phyloP scores from a whole-genome alignment of 2,113 vertebrate species.

The Tachycineta bicolor region DNA sequence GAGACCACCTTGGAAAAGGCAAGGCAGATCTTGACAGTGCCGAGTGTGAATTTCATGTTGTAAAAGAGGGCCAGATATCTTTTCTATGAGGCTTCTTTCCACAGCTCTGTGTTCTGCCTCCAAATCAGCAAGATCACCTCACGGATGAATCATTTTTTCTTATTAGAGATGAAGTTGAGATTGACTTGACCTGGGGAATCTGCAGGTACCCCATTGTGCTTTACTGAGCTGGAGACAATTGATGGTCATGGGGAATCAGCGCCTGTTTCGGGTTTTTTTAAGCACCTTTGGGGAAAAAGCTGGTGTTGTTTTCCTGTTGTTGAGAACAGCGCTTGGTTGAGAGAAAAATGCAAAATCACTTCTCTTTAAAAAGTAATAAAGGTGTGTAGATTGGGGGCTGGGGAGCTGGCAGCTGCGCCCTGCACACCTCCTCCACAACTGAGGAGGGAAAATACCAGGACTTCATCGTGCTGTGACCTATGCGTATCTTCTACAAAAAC shows the following conservation, averaged over 20 bases:
- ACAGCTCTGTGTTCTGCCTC: not conserved
- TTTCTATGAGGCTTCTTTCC: not conserved
- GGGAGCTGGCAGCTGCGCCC: not conserved
- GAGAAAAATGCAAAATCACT: conserved; percentile 9
- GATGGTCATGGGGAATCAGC: not conserved
- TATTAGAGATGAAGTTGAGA: conserved; percentile 7
- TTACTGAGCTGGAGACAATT: not conserved
- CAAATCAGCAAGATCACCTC: not conserved
- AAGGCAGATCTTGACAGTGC: not conserved
- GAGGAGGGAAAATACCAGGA: not conserved
- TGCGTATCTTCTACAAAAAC: not conserved
- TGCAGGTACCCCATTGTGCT: not conserved
- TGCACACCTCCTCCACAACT: not conserved
- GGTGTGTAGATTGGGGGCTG: not conserved
- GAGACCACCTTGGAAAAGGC: not conserved
- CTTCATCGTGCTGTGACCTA: not conserved
- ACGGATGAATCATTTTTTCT: not conserved
- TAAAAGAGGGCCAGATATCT: not conserved
- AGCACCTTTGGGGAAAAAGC: not conserved
- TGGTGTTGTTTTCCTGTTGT: not conserved
- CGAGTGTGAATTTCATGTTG: not conserved
- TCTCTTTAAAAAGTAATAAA: not conserved
- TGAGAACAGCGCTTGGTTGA: not conserved
- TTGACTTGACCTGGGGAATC: not conserved
- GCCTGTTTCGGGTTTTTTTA: too few species aligned